These are phyloP conservation scores for Stomorhina lunata DNA, from an alignment of 2,888 invertebrate genomes.

Conservation along the genomic window DNA sequence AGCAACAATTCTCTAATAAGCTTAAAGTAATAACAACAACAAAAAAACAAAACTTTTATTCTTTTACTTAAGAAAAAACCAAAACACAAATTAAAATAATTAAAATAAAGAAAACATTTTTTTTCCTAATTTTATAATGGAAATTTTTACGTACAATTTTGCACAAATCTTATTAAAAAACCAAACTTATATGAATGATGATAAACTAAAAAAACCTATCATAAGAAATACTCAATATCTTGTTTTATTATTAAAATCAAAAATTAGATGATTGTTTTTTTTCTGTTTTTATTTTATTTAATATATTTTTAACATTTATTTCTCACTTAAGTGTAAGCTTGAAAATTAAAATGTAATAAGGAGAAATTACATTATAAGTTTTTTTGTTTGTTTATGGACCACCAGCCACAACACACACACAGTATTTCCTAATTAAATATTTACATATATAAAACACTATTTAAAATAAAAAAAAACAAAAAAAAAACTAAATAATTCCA, in stretches of 20 bases:
- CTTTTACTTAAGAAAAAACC: conserved; percentile 37
- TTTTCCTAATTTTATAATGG: conserved; percentile 16
- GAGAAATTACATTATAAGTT: conserved; percentile 38
- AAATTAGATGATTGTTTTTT: conserved; percentile 51
- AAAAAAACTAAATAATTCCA: neutral
- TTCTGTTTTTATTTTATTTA: conserved; percentile 2
- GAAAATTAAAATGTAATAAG: conserved; percentile 44
- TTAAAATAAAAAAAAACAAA: conserved; percentile 38
- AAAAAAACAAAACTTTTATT: conserved; percentile 2
- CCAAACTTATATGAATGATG: neutral
- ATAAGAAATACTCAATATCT: conserved; percentile 60
- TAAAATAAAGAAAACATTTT: conserved; percentile 13
- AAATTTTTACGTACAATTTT: conserved; percentile 54
- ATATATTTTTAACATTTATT: conserved; percentile 31
- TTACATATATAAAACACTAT: conserved; percentile 42
- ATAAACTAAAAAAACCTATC: conserved; percentile 18
- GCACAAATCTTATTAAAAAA: conserved; percentile 50
- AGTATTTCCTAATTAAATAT: conserved; percentile 56
- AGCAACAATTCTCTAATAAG: conserved; percentile 36
- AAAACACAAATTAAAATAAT: neutral
- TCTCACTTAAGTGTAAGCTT: conserved; percentile 53
- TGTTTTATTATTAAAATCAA: conserved; percentile 54
- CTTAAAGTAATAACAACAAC: too few relatives aligned
- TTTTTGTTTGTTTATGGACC: conserved; percentile 47
- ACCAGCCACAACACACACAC: conserved; percentile 42